phyloP scores from a whole-genome alignment of 2,797 vertebrate species.

The Crocidura indochinensis region DNA sequence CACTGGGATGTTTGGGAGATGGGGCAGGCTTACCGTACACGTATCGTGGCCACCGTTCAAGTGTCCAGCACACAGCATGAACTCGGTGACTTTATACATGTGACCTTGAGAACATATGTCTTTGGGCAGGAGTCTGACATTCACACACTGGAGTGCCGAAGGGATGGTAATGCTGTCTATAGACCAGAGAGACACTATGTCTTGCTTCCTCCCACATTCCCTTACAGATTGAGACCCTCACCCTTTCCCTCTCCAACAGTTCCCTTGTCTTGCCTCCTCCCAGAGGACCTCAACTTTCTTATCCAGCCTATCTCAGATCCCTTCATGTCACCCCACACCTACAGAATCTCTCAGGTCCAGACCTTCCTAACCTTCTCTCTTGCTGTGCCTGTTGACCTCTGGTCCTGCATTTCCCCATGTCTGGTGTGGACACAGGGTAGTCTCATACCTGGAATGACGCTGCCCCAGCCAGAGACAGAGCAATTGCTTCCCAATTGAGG shows the following conservation, averaged over 20 bases:
- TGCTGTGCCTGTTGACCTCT: no score
- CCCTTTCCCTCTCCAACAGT: not conserved
- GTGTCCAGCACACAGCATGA: slow-evolving; percentile 75
- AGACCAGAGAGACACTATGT: no score
- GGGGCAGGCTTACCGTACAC: slow-evolving; percentile 68
- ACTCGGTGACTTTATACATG: not conserved
- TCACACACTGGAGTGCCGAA: slow-evolving; percentile 58
- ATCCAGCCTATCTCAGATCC: no score
- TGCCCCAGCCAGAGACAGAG: slow-evolving; percentile 72
- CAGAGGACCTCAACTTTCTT: no score
- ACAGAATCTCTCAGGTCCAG: no score
- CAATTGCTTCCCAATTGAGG: not conserved
- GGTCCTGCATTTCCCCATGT: not conserved
- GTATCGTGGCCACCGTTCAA: slow-evolving; percentile 69
- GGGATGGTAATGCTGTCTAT: not conserved
- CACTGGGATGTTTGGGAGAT: not conserved
- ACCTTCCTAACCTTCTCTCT: no score
- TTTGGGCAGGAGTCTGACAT: not conserved
- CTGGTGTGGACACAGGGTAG: accelerated
- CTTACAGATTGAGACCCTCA: not conserved
- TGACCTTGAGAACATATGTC: not conserved
- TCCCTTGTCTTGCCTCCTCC: no score
- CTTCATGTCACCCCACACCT: no score
- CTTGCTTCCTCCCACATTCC: no score
- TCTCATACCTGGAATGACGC: not conserved